These are phyloP conservation scores for Aleiodes testaceus DNA, from an alignment of 2,888 invertebrate genomes.

Conservation along the genomic window DNA sequence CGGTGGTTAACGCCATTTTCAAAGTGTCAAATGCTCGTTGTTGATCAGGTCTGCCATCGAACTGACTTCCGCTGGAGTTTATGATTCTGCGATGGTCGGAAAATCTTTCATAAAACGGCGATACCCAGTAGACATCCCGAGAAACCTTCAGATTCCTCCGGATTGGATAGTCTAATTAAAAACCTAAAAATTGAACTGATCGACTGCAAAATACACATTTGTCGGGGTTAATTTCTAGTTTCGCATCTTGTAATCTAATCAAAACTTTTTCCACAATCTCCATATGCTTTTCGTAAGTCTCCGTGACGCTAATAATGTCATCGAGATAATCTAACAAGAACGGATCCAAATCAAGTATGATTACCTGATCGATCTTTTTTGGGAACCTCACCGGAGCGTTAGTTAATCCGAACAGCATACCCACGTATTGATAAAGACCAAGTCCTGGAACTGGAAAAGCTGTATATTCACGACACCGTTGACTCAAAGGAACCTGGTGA, in stretches of 20 bases:
- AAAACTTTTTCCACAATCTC: too few species aligned
- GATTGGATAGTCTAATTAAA: too few species aligned
- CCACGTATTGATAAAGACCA: neutral
- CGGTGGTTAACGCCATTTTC: slow-evolving; percentile 22
- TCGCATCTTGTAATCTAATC: too few species aligned
- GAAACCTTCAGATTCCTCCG: too few species aligned
- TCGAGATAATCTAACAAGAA: neutral
- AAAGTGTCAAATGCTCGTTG: slow-evolving; percentile 39
- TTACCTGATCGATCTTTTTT: neutral
- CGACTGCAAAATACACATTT: too few species aligned
- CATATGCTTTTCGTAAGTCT: neutral
- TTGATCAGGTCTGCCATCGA: slow-evolving; percentile 13
- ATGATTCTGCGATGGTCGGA: slow-evolving; percentile 47
- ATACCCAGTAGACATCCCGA: slow-evolving; percentile 62
- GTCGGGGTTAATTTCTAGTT: too few species aligned
- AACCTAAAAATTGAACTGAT: too few species aligned
- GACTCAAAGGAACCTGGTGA: neutral
- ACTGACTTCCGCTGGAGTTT: slow-evolving; percentile 46
- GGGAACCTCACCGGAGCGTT: neutral
- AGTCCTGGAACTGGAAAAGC: neutral
- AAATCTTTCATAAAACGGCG: slow-evolving; percentile 56
- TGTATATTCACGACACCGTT: neutral
- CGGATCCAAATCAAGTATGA: neutral
- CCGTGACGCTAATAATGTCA: neutral
- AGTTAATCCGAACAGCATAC: neutral